A percentile compares a stretch with the other conserved stretches of the same genome.
Conservation (phyloP, 2,888 invertebrate species). For the Drosophila affinis region DNA sequence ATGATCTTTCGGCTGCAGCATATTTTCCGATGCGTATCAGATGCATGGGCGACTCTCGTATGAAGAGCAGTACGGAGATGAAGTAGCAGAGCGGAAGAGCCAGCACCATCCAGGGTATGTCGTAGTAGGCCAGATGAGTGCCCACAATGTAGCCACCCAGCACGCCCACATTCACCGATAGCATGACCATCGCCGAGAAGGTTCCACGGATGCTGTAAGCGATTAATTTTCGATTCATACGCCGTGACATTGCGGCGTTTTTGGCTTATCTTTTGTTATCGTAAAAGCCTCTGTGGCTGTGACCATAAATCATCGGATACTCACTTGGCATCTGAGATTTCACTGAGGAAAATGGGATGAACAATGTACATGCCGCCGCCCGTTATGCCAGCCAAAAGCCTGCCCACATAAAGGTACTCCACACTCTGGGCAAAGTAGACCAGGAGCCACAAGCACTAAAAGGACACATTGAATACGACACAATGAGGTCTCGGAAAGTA, state of each 20-base stretch:
- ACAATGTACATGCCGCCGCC: slow-evolving; percentile 75
- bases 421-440: slow-evolving; percentile 61
- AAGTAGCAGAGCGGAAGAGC: slow-evolving; percentile 70
- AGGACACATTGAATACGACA: too few species aligned
- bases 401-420: slow-evolving; percentile 59
- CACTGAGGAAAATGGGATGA: slow-evolving; percentile 73
- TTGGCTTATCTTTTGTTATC: neutral
- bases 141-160: slow-evolving; percentile 78
- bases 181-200: slow-evolving; percentile 76
- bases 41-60: slow-evolving; percentile 80
- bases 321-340: slow-evolving; percentile 72
- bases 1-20: slow-evolving; percentile 72
- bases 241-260: slow-evolving; percentile 9
- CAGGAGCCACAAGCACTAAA: slow-evolving; percentile 69
- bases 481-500: neutral
- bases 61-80: slow-evolving; percentile 52
- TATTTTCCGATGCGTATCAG: slow-evolving; percentile 66
- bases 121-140: slow-evolving; percentile 69
- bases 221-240: neutral
- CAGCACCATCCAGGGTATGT: slow-evolving; percentile 72
- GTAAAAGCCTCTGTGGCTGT: neutral
- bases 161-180: slow-evolving; percentile 78
- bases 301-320: slow-evolving; percentile 41
- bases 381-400: slow-evolving; percentile 69
- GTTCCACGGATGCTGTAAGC: slow-evolving; percentile 80